Evolutionary conservation across 2,888 invertebrate species (phyloP).

Genomic region (Ametastegia equiseti): DNA sequence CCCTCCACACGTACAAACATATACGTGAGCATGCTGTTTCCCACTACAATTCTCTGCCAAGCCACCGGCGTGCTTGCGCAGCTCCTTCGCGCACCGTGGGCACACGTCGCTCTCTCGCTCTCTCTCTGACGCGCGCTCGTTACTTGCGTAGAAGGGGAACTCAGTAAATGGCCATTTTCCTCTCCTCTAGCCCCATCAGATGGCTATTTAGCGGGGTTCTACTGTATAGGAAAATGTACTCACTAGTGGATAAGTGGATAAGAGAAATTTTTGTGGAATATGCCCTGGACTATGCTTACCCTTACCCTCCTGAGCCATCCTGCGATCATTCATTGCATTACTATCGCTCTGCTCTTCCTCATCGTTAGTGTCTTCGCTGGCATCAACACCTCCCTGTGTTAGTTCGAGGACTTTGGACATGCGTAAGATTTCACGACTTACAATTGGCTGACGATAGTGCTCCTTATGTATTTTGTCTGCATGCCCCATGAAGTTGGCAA

Average conservation of each 20-base stretch:
- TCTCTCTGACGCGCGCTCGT: too few species aligned
- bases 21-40: too few species aligned
- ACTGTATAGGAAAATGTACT: not conserved
- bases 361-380: not conserved
- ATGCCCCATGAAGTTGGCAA: conserved; percentile 60
- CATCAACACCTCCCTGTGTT: conserved; percentile 48
- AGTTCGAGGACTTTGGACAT: conserved; percentile 55
- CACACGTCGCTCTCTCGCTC: too few species aligned
- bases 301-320: not conserved
- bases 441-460: conserved; percentile 55
- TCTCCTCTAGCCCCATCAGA: too few species aligned
- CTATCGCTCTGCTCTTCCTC: not conserved
- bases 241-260: not conserved
- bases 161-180: too few species aligned
- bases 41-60: too few species aligned
- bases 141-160: too few species aligned
- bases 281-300: not conserved
- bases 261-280: not conserved
- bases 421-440: conserved; percentile 53
- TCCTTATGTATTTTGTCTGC: conserved; percentile 56
- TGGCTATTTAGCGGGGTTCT: too few species aligned
- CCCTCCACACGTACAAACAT: too few species aligned
- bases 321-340: not conserved
- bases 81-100: too few species aligned
- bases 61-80: too few species aligned